Evolutionary conservation across 2,797 vertebrate species (phyloP).

Genomic region (Enteromius mattozi): DNA sequence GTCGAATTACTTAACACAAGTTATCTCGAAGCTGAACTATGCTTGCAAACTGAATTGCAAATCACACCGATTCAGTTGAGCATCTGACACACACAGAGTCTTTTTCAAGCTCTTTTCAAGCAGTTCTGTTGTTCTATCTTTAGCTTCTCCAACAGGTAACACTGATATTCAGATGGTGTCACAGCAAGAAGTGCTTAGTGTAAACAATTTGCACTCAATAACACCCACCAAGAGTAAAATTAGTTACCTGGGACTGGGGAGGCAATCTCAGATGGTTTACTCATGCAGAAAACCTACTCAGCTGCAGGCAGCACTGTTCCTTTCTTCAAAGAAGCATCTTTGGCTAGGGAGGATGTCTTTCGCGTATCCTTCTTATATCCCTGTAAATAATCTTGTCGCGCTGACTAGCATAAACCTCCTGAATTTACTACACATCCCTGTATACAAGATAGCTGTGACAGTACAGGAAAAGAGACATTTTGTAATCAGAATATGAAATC

Average conservation of each 20-base stretch:
- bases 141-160: slow-evolving; percentile 8
- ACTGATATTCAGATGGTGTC: slow-evolving; percentile 24
- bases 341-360: background rate
- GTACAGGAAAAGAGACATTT: background rate
- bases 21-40: slow-evolving; percentile 18
- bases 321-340: slow-evolving; percentile 11
- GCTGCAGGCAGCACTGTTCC: slow-evolving; percentile 12
- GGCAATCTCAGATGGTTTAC: slow-evolving; percentile 21
- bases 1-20: slow-evolving; percentile 14
- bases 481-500: background rate
- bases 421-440: background rate
- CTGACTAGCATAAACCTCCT: slow-evolving; percentile 9
- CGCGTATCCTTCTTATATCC: background rate
- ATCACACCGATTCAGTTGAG: background rate
- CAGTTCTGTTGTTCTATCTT: slow-evolving; percentile 13
- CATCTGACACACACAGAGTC: background rate
- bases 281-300: slow-evolving; percentile 15
- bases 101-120: slow-evolving; percentile 2
- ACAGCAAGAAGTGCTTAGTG: slow-evolving; percentile 21
- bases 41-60: slow-evolving; percentile 22
- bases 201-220: slow-evolving; percentile 26
- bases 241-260: slow-evolving; percentile 6
- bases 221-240: slow-evolving; percentile 23
- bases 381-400: background rate
- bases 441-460: slow-evolving; percentile 4